A percentile compares a stretch with the other conserved stretches of the same genome.
These are phyloP conservation scores for Apodemia mormo DNA, from an alignment of 2,888 invertebrate species.

Conservation along the genomic window DNA sequence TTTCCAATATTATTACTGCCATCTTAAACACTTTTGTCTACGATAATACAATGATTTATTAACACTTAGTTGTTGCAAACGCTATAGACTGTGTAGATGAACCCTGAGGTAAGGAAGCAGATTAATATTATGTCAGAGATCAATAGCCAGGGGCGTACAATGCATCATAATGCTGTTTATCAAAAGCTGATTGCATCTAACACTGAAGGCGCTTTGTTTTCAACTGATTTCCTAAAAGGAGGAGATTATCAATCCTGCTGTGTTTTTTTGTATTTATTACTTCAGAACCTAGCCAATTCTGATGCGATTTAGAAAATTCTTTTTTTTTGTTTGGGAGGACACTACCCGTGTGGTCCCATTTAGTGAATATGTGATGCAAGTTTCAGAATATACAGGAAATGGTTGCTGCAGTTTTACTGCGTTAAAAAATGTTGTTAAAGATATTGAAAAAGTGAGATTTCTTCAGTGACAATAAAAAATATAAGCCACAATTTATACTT, in stretches of 20 bases:
- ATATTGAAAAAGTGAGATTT: neutral
- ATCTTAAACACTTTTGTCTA: neutral
- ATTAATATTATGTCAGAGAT: constrained; percentile 18
- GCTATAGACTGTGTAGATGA: constrained; percentile 9
- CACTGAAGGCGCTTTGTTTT: neutral
- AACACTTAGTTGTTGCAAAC: constrained; percentile 10
- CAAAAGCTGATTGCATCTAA: constrained; percentile 12
- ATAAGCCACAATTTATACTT: neutral
- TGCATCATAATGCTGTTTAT: constrained; percentile 22
- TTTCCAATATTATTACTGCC: neutral
- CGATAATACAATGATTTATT: constrained; percentile 8
- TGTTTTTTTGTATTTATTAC: too few relatives aligned
- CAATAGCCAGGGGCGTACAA: constrained; percentile 21
- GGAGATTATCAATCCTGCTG: too few relatives aligned
- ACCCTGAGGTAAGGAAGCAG: constrained; percentile 17
- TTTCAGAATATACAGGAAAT: too few relatives aligned
- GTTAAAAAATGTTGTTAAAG: neutral
- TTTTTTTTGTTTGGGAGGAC: too few relatives aligned
- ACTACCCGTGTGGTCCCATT: too few relatives aligned
- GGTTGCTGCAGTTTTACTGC: too few relatives aligned
- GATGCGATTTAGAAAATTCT: too few relatives aligned
- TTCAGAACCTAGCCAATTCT: too few relatives aligned
- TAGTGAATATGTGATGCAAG: too few relatives aligned
- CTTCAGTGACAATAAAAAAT: neutral
- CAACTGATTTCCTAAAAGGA: too few relatives aligned